Evolutionary conservation across 2,888 invertebrate species (phyloP).

Genomic region (Cancer borealis): DNA sequence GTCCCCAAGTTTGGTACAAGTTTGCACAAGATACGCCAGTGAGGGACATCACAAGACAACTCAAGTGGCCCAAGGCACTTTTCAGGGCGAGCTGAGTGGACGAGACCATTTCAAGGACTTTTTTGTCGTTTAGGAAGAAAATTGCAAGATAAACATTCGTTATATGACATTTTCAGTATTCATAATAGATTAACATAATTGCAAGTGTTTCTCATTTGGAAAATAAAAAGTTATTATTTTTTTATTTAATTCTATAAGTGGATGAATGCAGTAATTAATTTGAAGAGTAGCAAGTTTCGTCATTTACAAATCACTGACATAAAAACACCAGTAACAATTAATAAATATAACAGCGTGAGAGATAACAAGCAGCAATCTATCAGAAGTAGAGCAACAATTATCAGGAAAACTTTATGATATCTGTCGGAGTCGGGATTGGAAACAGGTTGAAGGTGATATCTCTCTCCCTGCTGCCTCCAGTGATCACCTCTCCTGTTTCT

Average conservation of each 20-base stretch:
- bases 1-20: slow-evolving; percentile 37
- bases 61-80: not conserved
- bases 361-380: not conserved
- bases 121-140: not conserved
- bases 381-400: not conserved
- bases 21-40: not conserved
- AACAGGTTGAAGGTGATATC: slow-evolving; percentile 29
- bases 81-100: not conserved
- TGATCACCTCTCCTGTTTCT: not conserved
- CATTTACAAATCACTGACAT: not conserved
- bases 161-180: not conserved
- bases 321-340: not conserved
- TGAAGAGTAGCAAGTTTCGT: not conserved
- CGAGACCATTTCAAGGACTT: not conserved
- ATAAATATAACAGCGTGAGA: not conserved
- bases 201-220: too few species aligned
- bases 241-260: not conserved
- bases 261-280: not conserved
- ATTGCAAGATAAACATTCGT: not conserved
- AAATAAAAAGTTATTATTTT: not conserved
- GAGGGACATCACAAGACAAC: not conserved
- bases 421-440: not conserved
- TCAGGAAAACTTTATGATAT: not conserved
- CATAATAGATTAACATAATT: too few species aligned
- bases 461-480: slow-evolving; percentile 46